These are phyloP conservation scores for Liodrosophila aerea DNA, from an alignment of 2,888 invertebrate genomes.

Conservation along the genomic window DNA sequence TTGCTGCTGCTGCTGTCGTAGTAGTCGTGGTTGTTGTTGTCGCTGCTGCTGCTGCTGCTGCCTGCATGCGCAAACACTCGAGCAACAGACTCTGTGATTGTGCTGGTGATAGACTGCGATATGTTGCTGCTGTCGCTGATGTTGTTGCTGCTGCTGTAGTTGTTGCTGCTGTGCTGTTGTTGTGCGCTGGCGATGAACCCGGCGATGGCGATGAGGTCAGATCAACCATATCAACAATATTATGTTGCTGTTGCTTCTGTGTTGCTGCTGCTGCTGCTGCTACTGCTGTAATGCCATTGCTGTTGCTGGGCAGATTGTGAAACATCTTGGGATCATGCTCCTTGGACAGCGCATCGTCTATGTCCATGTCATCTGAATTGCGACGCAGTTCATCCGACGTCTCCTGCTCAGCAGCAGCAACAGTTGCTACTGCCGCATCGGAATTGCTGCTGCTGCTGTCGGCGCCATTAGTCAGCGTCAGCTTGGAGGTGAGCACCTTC, in stretches of 20 bases:
- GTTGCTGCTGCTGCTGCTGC: constrained; percentile 9
- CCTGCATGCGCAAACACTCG: constrained; percentile 40
- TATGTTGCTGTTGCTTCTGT: constrained; percentile 53
- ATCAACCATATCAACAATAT: constrained; percentile 79
- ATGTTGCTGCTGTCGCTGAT: constrained; percentile 10
- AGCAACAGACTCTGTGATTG: constrained; percentile 34
- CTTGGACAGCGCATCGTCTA: constrained; percentile 77
- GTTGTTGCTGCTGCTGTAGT: constrained; percentile 10
- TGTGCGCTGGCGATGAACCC: constrained; percentile 77
- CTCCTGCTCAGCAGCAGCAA: background rate
- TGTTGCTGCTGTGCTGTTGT: constrained; percentile 11
- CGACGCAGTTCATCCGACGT: constrained; percentile 64
- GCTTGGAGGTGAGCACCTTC: constrained; percentile 49
- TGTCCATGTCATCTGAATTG: constrained; percentile 81
- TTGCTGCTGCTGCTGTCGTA: constrained; percentile 24
- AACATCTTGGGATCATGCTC: constrained; percentile 80
- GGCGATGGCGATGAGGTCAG: constrained; percentile 81
- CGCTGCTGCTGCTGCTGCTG: constrained; percentile 5
- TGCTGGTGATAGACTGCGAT: constrained; percentile 19
- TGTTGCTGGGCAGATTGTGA: constrained; percentile 68
- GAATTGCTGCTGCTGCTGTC: constrained; percentile 65
- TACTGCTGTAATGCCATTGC: constrained; percentile 29
- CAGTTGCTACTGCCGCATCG: background rate
- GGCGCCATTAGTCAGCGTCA: constrained; percentile 58
- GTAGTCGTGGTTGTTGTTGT: constrained; percentile 42